phyloP scores from a whole-genome alignment of 2,888 invertebrate species.

The Apamea crenata region DNA sequence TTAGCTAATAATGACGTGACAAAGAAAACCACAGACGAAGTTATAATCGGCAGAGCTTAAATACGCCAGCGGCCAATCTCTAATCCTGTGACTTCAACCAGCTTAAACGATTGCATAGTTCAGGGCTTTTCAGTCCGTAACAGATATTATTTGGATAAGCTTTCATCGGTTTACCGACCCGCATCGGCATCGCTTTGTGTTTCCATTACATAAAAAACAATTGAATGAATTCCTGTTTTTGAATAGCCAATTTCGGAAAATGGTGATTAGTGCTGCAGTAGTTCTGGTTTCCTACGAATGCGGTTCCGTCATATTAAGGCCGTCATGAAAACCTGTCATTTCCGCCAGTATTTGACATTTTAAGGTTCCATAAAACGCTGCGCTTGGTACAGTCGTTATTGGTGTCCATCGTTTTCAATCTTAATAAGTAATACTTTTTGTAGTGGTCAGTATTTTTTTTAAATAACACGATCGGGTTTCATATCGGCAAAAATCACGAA shows the following conservation, averaged over 20 bases:
- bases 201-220: not conserved
- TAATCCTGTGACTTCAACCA: constrained; percentile 34
- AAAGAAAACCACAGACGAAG: constrained; percentile 38
- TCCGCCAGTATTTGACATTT: no score
- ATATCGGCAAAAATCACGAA: no score
- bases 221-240: not conserved
- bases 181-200: constrained; percentile 4
- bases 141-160: constrained; percentile 36
- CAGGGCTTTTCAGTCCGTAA: not conserved
- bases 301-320: not conserved
- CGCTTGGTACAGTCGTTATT: no score
- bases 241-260: not conserved
- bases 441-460: not conserved
- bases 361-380: no score
- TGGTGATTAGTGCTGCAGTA: not conserved
- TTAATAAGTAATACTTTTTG: not conserved
- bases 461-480: no score
- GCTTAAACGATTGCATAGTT: constrained; percentile 44
- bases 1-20: not conserved
- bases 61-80: constrained; percentile 26
- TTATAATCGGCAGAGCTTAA: constrained; percentile 46
- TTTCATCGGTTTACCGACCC: constrained; percentile 21
- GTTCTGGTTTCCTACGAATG: not conserved
- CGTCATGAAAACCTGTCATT: no score
- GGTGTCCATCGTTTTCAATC: no score